A percentile compares a stretch with the other conserved stretches of the same genome.
phyloP scores from a whole-genome alignment of 1,140 invertebrate species.

The Ostrea edulis region DNA sequence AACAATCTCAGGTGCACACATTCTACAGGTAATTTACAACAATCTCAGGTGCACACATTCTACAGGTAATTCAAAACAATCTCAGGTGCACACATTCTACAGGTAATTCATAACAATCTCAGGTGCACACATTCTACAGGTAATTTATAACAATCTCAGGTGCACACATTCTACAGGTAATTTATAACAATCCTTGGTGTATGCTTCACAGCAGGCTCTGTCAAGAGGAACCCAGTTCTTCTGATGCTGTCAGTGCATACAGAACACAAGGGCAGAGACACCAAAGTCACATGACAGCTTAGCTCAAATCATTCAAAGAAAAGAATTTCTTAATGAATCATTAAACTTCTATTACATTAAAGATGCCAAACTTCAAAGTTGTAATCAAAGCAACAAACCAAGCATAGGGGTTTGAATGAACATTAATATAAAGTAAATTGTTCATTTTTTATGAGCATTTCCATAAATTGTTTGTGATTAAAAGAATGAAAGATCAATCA shows the following conservation, averaged over 20 bases:
- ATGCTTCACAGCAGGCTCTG: too few species aligned
- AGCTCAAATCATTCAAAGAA: neutral
- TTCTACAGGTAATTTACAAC: constrained; percentile 71
- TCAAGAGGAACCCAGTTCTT: neutral
- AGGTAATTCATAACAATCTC: constrained; percentile 70
- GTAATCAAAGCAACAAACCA: neutral
- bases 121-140: constrained; percentile 66
- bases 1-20: neutral
- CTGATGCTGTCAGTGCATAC: neutral
- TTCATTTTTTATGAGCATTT: neutral
- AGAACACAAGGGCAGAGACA: neutral
- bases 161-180: constrained; percentile 71
- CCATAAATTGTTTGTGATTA: neutral
- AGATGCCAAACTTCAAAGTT: constrained; percentile 14
- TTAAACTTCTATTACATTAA: neutral
- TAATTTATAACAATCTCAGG: constrained; percentile 61
- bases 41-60: too few species aligned
- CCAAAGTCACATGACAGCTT: neutral
- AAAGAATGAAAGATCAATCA: constrained; percentile 20
- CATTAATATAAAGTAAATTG: neutral
- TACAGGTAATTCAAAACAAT: constrained; percentile 70
- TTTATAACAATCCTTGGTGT: constrained; percentile 33
- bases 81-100: too few species aligned
- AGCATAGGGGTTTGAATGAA: neutral
- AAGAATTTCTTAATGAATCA: constrained; percentile 23